Base-by-base conservation (phyloP, 2,113 vertebrate genomes). In the Noturus placidus region DNA sequence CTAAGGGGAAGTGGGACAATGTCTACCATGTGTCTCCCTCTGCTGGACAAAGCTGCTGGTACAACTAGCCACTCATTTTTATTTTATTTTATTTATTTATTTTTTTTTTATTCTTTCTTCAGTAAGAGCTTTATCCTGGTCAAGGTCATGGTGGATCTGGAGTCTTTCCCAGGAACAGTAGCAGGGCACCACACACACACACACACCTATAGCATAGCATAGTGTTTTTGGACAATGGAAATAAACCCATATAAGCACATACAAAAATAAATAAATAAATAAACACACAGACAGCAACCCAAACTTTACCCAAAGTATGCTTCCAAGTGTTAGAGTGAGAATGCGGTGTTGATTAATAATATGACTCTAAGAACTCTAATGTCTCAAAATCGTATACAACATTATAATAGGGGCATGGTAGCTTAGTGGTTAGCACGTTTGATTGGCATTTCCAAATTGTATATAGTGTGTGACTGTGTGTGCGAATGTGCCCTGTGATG, bases 21-120 rank as follows among this genome's bases (percentile, higher is more conserved):
- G 14, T 27, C 59, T 65, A 46, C 17, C 35, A 56, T 84, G 33
- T 88, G 87, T 78, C 87, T 88, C 87, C 87, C 87, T 88, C 87
- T 88, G 84, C 59, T 84, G 87, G 82, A 78, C 25, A 70, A 2
- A 57, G 63, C 78, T 70, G 85, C 22, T 27, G 5, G 27, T 70
- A 42, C 46, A 81, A 42, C 10, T 10, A 69, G 9, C 4, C 14
- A n/a, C 8, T 74, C 5, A 50, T 19, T 30, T 19, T 27, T 11
- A 27, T 30, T 4, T 50, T 50, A 10, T 50, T 50, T n/a, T n/a
- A n/a, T n/a, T n/a, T n/a, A n/a, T 19, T 27, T 11, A 27, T 30
- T 4, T 50, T 50, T 4, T 50, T 50, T 2, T 65, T 69, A 35
- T 69, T 69, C 14, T 6, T n/a, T 67, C 67, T 33, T 15, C 33